Conservation (phyloP, 2,888 invertebrate species). For the Pilophorus perplexus region DNA sequence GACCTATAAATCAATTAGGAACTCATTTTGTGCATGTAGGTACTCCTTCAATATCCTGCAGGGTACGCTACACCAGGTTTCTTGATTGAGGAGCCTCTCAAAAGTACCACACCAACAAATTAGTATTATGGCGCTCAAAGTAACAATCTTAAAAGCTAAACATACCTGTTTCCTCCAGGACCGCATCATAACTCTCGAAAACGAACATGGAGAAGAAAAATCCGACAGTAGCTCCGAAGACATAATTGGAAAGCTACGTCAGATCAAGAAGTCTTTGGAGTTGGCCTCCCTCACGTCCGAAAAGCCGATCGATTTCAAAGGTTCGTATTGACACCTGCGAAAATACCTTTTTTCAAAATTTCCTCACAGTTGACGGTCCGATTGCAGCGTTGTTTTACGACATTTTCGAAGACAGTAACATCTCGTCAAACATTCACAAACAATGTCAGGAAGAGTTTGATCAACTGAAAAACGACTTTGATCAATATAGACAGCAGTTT, state of each 20-base stretch:
- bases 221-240: slow-evolving; percentile 52
- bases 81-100: too few relatives aligned
- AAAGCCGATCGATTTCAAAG: slow-evolving; percentile 61
- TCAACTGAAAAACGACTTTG: slow-evolving; percentile 64
- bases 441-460: slow-evolving; percentile 67
- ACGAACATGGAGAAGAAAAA: slow-evolving; percentile 48
- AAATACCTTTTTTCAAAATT: too few relatives aligned
- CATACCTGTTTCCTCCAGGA: too few relatives aligned
- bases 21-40: too few relatives aligned
- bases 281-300: slow-evolving; percentile 61
- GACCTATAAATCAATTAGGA: too few relatives aligned
- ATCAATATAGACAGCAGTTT: slow-evolving; percentile 60
- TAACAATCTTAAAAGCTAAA: too few relatives aligned
- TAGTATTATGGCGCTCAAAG: too few relatives aligned
- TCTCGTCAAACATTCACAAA: slow-evolving; percentile 53
- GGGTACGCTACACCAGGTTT: too few relatives aligned
- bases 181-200: slow-evolving; percentile 47
- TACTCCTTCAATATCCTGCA: too few relatives aligned
- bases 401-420: slow-evolving; percentile 36
- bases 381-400: slow-evolving; percentile 33
- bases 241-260: slow-evolving; percentile 64
- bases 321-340: slow-evolving; percentile 49
- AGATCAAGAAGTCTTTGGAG: slow-evolving; percentile 61
- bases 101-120: too few relatives aligned
- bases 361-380: too few relatives aligned